Conservation (phyloP, 2,797 vertebrate genomes). For the Nasua narica region DNA sequence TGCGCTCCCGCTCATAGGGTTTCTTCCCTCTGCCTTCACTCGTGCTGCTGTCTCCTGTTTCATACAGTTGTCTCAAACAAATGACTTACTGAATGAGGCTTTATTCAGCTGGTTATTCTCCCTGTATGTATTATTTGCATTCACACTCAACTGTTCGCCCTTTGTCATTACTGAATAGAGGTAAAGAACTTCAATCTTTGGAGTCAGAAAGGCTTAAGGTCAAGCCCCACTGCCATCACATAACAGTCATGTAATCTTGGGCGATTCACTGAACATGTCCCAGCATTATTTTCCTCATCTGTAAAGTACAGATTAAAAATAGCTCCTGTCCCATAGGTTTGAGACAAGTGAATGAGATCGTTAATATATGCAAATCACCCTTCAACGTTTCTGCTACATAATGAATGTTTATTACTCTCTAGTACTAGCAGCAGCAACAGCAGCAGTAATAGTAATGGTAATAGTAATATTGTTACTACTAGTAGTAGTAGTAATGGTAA, state of each 20-base stretch:
- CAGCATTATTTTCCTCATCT: neutral
- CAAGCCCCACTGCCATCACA: neutral
- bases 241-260: neutral
- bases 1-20: neutral
- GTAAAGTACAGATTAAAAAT: neutral
- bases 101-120: neutral
- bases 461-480: neutral
- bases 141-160: neutral
- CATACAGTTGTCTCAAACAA: neutral
- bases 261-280: neutral
- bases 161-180: neutral
- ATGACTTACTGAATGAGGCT: neutral
- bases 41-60: neutral
- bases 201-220: neutral
- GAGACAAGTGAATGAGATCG: neutral
- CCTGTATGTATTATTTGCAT: neutral
- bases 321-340: neutral
- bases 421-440: neutral
- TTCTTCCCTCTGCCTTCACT: neutral
- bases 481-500: neutral
- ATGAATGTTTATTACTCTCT: neutral
- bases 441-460: neutral
- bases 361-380: neutral
- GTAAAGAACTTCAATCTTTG: neutral
- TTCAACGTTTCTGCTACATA: neutral